phyloP scores from a whole-genome alignment of 1,140 invertebrate genomes.

The Drosophila sproati region DNA sequence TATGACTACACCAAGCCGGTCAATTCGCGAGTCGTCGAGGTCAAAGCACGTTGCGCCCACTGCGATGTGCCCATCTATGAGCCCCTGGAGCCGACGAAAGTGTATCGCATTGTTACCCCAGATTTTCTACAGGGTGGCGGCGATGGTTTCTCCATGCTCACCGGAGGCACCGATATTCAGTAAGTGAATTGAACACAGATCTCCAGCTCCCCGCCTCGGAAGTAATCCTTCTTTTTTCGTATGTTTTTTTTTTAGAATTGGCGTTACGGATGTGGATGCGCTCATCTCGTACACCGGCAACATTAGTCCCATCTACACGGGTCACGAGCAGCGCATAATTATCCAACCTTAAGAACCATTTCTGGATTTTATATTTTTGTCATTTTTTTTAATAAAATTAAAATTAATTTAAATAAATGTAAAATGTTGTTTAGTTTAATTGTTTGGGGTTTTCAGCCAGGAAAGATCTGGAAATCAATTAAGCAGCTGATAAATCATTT shows the following conservation, averaged over 20 bases:
- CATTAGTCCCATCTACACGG: slow-evolving; percentile 70
- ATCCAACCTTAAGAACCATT: slow-evolving; percentile 50
- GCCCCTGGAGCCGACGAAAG: slow-evolving; percentile 84
- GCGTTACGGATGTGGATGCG: slow-evolving; percentile 70
- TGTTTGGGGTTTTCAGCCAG: background rate
- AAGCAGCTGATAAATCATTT: background rate
- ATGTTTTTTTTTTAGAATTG: slow-evolving; percentile 38
- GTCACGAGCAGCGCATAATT: slow-evolving; percentile 83
- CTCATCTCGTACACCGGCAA: slow-evolving; percentile 60
- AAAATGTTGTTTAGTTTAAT: background rate
- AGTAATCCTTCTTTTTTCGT: background rate
- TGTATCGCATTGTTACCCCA: slow-evolving; percentile 88
- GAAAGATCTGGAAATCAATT: too few relatives aligned
- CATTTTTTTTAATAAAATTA: slow-evolving; percentile 16
- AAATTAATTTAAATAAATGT: slow-evolving; percentile 16
- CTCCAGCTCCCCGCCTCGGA: too few relatives aligned
- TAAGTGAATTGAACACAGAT: slow-evolving; percentile 29
- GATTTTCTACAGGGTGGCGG: slow-evolving; percentile 89
- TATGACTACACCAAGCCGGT: slow-evolving; percentile 86
- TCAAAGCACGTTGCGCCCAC: slow-evolving; percentile 87
- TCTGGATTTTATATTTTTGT: background rate
- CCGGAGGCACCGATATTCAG: slow-evolving; percentile 63
- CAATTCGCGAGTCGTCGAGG: slow-evolving; percentile 86
- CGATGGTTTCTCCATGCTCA: slow-evolving; percentile 86
- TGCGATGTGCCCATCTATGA: slow-evolving; percentile 89